These are phyloP conservation scores for Marmota monax DNA, from an alignment of 2,113 vertebrate genomes.

Conservation along the genomic window DNA sequence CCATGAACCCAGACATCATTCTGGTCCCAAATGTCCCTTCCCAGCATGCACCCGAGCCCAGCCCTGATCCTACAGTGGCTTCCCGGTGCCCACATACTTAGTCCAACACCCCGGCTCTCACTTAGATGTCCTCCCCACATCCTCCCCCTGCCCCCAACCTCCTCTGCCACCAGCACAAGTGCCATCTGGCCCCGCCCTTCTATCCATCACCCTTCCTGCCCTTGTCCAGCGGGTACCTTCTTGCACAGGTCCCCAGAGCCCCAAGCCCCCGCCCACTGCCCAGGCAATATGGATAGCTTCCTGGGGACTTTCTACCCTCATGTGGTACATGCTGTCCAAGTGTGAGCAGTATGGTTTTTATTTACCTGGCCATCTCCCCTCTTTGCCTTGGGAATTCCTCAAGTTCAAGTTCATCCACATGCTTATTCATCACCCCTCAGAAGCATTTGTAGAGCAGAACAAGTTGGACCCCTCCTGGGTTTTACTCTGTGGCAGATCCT, in stretches of 20 bases:
- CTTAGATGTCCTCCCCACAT: background rate
- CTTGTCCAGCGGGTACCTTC: background rate
- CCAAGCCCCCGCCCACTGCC: background rate
- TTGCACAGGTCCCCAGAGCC: background rate
- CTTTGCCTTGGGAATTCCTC: constrained; percentile 55
- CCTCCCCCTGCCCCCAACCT: background rate
- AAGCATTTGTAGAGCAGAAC: constrained; percentile 9
- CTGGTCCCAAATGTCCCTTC: background rate
- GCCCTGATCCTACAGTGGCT: rapidly evolving
- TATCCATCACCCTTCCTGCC: rapidly evolving
- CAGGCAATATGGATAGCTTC: constrained; percentile 2
- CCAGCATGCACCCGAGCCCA: rapidly evolving
- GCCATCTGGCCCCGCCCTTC: background rate
- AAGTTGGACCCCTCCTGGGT: background rate
- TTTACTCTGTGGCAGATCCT: background rate
- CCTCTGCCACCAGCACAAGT: background rate
- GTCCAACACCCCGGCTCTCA: background rate
- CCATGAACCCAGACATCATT: background rate
- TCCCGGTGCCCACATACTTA: rapidly evolving
- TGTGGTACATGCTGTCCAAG: background rate
- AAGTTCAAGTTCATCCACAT: background rate
- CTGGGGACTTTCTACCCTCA: background rate
- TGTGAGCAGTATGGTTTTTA: constrained; percentile 23
- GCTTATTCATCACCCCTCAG: constrained; percentile 19
- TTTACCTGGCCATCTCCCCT: constrained; percentile 31